phyloP scores from a whole-genome alignment of 1,140 invertebrate species.

The Anadara kagoshimensis region DNA sequence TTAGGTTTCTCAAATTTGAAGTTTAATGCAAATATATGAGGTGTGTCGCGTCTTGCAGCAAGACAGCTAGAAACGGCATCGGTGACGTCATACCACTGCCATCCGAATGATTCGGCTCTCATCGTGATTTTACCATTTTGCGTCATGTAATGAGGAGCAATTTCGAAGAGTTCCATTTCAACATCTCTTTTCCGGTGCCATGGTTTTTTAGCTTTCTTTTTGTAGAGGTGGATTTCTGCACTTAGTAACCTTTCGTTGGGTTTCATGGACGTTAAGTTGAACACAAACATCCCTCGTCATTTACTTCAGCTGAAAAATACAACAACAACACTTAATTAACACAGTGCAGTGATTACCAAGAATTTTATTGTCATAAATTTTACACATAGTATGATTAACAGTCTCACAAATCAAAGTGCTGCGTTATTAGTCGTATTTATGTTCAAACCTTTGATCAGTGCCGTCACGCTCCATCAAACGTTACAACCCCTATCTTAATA shows the following conservation, averaged over 20 bases:
- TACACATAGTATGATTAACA: too few relatives aligned
- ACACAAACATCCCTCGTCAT: slow-evolving; percentile 69
- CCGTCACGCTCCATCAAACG: too few relatives aligned
- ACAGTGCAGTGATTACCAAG: too few relatives aligned
- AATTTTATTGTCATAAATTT: too few relatives aligned
- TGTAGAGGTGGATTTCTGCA: slow-evolving; percentile 72
- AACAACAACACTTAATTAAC: too few relatives aligned
- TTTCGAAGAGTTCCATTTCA: slow-evolving; percentile 62
- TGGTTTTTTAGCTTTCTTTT: slow-evolving; percentile 50
- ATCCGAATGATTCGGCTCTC: slow-evolving; percentile 50
- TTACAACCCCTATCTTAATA: too few relatives aligned
- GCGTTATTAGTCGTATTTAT: too few relatives aligned
- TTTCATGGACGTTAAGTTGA: slow-evolving; percentile 70
- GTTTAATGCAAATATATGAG: slow-evolving; percentile 65
- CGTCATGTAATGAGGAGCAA: slow-evolving; percentile 58
- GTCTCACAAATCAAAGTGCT: too few relatives aligned
- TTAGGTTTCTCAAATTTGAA: slow-evolving; percentile 54
- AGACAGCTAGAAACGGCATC: slow-evolving; percentile 59
- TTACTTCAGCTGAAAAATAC: slow-evolving; percentile 58
- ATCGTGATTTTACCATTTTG: slow-evolving; percentile 56
- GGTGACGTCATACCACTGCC: slow-evolving; percentile 70
- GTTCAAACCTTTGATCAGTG: too few relatives aligned
- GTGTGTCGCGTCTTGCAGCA: slow-evolving; percentile 40
- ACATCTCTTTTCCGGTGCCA: slow-evolving; percentile 38
- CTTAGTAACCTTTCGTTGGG: slow-evolving; percentile 64